A percentile compares a stretch with the other conserved stretches of the same genome.
Conservation (phyloP, 2,888 invertebrate species). For the Drosophila planitibia region DNA sequence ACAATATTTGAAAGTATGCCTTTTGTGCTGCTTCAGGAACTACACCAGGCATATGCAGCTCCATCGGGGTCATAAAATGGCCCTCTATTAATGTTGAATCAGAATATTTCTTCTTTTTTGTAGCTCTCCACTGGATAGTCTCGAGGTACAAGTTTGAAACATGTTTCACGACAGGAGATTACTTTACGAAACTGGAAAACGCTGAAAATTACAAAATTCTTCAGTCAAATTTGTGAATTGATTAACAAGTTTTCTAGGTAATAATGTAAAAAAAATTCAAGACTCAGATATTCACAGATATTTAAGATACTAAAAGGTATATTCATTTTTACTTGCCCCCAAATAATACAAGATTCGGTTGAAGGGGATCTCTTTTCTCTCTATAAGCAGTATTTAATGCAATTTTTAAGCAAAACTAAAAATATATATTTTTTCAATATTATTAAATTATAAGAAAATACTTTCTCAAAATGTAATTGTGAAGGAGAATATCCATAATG, state of each 20-base stretch:
- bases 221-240: background rate
- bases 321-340: background rate
- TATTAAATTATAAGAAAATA: background rate
- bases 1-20: slow-evolving; percentile 93
- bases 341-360: background rate
- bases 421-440: background rate
- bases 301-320: background rate
- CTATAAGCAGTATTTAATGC: background rate
- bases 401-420: background rate
- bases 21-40: slow-evolving; percentile 93
- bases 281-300: background rate
- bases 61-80: slow-evolving; percentile 94
- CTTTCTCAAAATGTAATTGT: background rate
- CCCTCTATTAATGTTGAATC: slow-evolving; percentile 94
- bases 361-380: background rate
- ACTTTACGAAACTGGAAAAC: slow-evolving; percentile 96
- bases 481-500: slow-evolving; percentile 20
- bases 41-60: slow-evolving; percentile 92
- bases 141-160: slow-evolving; percentile 91
- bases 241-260: background rate
- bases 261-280: background rate
- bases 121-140: slow-evolving; percentile 95
- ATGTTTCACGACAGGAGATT: slow-evolving; percentile 92
- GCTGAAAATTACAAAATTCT: slow-evolving; percentile 87
- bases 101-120: slow-evolving; percentile 91